Conservation (phyloP, 2,797 vertebrate genomes). For the Pteropus rufus region DNA sequence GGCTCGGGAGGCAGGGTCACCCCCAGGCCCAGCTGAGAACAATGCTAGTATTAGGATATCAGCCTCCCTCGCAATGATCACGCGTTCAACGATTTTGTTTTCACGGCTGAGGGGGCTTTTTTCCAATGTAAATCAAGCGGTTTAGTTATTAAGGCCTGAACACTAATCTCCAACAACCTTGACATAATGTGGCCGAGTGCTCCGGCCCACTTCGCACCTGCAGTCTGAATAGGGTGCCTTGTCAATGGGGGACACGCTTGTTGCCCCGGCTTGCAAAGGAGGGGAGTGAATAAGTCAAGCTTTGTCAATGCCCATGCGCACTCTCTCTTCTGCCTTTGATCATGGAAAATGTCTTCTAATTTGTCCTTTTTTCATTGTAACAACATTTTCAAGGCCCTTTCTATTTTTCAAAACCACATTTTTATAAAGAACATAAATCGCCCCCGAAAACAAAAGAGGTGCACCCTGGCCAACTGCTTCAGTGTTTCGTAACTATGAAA, state of each 20-base stretch:
- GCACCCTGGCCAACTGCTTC: constrained; percentile 73
- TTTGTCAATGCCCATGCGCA: constrained; percentile 88
- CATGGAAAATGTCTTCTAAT: constrained; percentile 91
- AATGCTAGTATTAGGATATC: constrained; percentile 86
- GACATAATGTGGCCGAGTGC: constrained; percentile 94
- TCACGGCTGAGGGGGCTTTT: constrained; percentile 91
- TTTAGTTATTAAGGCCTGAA: constrained; percentile 91
- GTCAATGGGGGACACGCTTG: constrained; percentile 97
- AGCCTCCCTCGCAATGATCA: constrained; percentile 87
- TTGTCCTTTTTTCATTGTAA: constrained; percentile 90
- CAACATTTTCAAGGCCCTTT: constrained; percentile 87
- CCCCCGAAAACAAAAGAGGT: constrained; percentile 81
- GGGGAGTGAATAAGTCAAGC: constrained; percentile 93
- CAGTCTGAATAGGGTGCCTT: constrained; percentile 95
- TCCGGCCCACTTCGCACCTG: constrained; percentile 97
- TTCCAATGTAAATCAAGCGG: constrained; percentile 91
- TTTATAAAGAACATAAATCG: constrained; percentile 85
- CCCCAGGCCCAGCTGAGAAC: constrained; percentile 76
- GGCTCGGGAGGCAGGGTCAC: neutral
- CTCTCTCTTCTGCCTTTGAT: constrained; percentile 92
- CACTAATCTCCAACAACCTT: constrained; percentile 97
- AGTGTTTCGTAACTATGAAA: constrained; percentile 69
- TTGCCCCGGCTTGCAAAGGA: constrained; percentile 95
- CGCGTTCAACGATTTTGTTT: constrained; percentile 92
- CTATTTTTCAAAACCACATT: constrained; percentile 85